phyloP scores from a whole-genome alignment of 2,113 vertebrate genomes.

The Rana temporaria region DNA sequence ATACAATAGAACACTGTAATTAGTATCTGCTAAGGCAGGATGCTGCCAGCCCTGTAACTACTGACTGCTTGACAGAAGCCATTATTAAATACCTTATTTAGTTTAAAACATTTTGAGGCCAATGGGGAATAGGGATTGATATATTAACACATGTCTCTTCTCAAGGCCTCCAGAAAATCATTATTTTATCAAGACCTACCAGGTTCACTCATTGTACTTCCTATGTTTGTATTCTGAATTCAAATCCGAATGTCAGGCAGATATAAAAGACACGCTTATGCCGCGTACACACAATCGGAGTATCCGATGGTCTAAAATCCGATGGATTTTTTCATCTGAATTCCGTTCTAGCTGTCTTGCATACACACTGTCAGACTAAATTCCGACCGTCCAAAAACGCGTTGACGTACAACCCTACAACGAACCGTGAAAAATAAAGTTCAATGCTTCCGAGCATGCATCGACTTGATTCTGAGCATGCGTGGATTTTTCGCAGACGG shows the following conservation, averaged over 20 bases:
- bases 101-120: neutral
- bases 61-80: conserved; percentile 5
- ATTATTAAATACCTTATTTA: conserved; percentile 20
- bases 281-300: too few relatives aligned
- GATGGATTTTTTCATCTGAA: too few relatives aligned
- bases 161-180: neutral
- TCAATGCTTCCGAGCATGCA: too few relatives aligned
- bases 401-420: too few relatives aligned
- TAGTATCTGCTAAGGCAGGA: conserved; percentile 21
- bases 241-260: neutral
- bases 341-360: too few relatives aligned
- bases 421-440: too few relatives aligned
- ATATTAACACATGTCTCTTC: neutral
- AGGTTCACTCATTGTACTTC: neutral
- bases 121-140: neutral
- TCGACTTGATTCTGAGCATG: too few relatives aligned
- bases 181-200: neutral
- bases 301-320: too few relatives aligned
- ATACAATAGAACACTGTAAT: conserved; percentile 27
- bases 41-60: neutral
- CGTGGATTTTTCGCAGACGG: too few relatives aligned
- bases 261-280: too few relatives aligned
- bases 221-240: neutral
- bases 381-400: too few relatives aligned
- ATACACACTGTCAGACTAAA: too few relatives aligned